Evolutionary conservation across 1,140 invertebrate genomes (phyloP).

Genomic region (Diachasmimorpha longicaudata): DNA sequence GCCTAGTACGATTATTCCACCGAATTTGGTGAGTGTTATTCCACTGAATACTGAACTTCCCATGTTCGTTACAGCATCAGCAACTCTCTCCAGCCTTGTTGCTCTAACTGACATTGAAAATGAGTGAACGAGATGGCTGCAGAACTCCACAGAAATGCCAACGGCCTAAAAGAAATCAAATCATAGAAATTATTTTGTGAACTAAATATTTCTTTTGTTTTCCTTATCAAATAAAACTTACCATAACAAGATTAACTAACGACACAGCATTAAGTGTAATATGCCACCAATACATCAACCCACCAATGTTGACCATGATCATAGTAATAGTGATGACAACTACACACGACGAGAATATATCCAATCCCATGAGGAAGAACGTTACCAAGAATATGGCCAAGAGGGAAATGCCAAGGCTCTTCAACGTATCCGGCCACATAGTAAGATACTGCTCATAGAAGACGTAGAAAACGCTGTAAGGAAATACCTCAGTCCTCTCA

Average conservation of each 20-base stretch:
- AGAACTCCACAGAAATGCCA: constrained; percentile 98
- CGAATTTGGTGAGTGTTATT: constrained; percentile 96
- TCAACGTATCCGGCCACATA: constrained; percentile 90
- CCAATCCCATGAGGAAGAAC: constrained; percentile 92
- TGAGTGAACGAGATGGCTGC: constrained; percentile 93
- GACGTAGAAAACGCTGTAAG: constrained; percentile 98
- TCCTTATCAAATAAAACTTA: constrained; percentile 52
- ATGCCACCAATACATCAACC: constrained; percentile 96
- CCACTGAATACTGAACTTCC: constrained; percentile 97
- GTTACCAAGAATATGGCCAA: constrained; percentile 93
- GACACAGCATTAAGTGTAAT: constrained; percentile 97
- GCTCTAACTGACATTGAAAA: constrained; percentile 81
- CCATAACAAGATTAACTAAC: constrained; percentile 98
- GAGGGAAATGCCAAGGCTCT: constrained; percentile 87
- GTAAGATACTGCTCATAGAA: constrained; percentile 99
- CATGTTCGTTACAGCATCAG: constrained; percentile 87
- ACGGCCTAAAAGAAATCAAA: constrained; percentile 69
- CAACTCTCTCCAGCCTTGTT: constrained; percentile 77
- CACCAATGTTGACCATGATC: constrained; percentile 92
- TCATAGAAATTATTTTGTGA: no score
- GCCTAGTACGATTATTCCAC: constrained; percentile 91
- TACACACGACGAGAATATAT: constrained; percentile 86
- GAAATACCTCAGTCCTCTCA: constrained; percentile 83
- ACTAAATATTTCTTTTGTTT: no score
- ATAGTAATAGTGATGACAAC: constrained; percentile 91